phyloP scores from a whole-genome alignment of 2,113 vertebrate species.

The Megatriorchis doriae region DNA sequence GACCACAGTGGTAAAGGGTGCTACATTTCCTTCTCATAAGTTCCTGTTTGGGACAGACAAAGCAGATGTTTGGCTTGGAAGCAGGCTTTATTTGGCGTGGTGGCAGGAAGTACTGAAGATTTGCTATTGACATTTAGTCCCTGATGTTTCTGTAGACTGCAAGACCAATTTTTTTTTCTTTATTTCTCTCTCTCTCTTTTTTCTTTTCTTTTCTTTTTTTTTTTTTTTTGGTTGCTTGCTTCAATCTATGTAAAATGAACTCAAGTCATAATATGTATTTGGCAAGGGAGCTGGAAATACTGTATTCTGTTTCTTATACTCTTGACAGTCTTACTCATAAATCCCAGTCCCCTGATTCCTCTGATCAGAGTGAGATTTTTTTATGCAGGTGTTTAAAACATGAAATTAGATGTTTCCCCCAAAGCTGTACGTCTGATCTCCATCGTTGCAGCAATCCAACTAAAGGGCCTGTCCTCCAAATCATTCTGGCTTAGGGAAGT shows the following conservation, averaged over 20 bases:
- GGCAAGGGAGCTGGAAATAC: conserved; percentile 43
- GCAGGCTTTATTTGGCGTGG: conserved; percentile 33
- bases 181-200: not conserved
- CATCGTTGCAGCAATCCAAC: not conserved
- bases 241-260: conserved; percentile 46
- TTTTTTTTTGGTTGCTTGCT: not conserved
- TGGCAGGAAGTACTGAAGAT: conserved; percentile 60
- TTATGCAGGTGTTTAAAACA: conserved; percentile 42
- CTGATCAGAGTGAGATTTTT: not conserved
- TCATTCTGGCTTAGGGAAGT: not conserved
- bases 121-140: conserved; percentile 66
- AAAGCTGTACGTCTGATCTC: not conserved
- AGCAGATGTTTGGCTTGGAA: conserved; percentile 67
- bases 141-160: conserved; percentile 52
- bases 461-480: not conserved
- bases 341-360: conserved; percentile 22
- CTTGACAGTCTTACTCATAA: conserved; percentile 39
- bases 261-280: conserved; percentile 3
- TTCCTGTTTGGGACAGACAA: conserved; percentile 66
- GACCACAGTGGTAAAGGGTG: not conserved
- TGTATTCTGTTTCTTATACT: conserved; percentile 46
- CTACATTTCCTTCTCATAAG: conserved; percentile 37
- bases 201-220: not conserved
- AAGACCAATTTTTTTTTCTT: not conserved
- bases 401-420: conserved; percentile 39